Conservation (phyloP, 2,113 vertebrate species). For the Rhinolophus sinicus region DNA sequence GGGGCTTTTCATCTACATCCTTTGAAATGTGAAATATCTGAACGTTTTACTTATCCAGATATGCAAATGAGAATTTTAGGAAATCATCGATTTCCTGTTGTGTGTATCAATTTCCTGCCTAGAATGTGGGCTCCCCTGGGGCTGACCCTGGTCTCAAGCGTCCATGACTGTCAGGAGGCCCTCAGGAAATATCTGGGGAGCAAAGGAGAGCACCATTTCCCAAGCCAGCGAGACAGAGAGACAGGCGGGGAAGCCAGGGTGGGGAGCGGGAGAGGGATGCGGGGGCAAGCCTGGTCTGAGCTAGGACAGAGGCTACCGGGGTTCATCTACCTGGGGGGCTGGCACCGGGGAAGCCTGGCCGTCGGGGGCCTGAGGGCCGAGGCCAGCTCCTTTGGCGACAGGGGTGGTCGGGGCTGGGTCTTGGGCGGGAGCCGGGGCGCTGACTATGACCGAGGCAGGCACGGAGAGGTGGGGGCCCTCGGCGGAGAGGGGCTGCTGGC, state of each 20-base stretch:
- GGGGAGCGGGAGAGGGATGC: too few relatives aligned
- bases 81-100: fast-evolving
- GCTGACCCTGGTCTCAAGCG: background rate
- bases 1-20: background rate
- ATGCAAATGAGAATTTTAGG: background rate
- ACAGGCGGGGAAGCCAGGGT: conserved; percentile 48
- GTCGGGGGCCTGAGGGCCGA: conserved; percentile 71
- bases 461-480: conserved; percentile 82
- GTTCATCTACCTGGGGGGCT: conserved; percentile 76
- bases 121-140: background rate
- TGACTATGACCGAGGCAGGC: conserved; percentile 95
- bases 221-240: conserved; percentile 57
- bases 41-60: too few relatives aligned
- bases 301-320: conserved; percentile 28
- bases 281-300: background rate
- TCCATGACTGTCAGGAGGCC: background rate
- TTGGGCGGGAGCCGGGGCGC: conserved; percentile 84
- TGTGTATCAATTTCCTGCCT: background rate
- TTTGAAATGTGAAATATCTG: background rate
- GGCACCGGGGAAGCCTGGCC: conserved; percentile 73
- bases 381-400: conserved; percentile 72
- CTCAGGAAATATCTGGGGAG: background rate
- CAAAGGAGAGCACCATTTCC: background rate
- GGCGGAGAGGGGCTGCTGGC: conserved; percentile 88
- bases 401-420: conserved; percentile 73